A percentile compares a stretch with the other conserved stretches of the same genome.
These are phyloP conservation scores for Manis pentadactyla DNA, from an alignment of 2,797 vertebrate species.

Conservation along the genomic window DNA sequence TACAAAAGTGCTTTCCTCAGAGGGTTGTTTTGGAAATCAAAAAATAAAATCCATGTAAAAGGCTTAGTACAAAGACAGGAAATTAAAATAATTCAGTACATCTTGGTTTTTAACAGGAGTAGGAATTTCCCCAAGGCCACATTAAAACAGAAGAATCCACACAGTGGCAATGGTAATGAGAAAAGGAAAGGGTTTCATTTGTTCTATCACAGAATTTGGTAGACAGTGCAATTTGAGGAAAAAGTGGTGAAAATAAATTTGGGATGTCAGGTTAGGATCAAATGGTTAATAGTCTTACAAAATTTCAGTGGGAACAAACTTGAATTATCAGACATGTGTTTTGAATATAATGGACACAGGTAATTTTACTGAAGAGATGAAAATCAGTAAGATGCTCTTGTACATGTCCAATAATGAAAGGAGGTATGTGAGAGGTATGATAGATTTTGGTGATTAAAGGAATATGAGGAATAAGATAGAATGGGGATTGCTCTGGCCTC, in stretches of 20 bases:
- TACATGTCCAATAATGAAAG: background rate
- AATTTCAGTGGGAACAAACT: background rate
- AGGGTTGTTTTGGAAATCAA: background rate
- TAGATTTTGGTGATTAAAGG: background rate
- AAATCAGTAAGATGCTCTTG: background rate
- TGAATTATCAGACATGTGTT: background rate
- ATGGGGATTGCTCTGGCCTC: background rate
- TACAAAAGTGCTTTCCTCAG: background rate
- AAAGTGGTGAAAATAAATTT: background rate
- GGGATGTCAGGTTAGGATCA: background rate
- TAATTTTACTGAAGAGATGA: background rate
- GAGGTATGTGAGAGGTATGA: background rate
- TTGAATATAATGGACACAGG: background rate
- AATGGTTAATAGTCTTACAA: background rate
- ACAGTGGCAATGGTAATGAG: background rate
- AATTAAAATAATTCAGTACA: background rate
- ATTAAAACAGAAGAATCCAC: background rate
- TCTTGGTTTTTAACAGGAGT: constrained; percentile 25
- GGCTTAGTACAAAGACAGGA: background rate
- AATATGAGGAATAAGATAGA: background rate
- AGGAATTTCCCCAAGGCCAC: background rate
- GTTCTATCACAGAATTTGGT: background rate
- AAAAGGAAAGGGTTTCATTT: background rate
- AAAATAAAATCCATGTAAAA: background rate
- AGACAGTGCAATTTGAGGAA: background rate